Evolutionary conservation across 2,113 vertebrate species (phyloP).

Genomic region (Leucopternis melanops): DNA sequence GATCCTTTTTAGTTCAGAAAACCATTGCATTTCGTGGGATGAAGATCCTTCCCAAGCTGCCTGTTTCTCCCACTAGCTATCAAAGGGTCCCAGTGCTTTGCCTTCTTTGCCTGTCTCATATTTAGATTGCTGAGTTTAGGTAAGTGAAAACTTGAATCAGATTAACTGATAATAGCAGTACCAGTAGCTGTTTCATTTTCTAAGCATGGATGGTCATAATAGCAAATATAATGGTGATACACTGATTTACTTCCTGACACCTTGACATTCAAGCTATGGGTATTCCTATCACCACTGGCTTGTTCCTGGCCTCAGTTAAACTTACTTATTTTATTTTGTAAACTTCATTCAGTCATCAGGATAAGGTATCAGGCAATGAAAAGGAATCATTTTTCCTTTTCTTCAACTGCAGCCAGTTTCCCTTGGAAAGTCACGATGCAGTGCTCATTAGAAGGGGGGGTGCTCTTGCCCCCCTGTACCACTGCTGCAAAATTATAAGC

Average conservation of each 20-base stretch:
- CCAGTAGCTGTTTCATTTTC: not conserved
- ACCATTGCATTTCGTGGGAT: not conserved
- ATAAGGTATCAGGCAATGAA: not conserved
- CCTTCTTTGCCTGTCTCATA: not conserved
- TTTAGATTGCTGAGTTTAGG: not conserved
- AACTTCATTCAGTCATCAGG: not conserved
- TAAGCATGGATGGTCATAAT: rapidly evolving
- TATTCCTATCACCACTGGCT: not conserved
- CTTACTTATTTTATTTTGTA: not conserved
- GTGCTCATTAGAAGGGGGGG: no score
- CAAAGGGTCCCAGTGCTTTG: not conserved
- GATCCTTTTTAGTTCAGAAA: not conserved
- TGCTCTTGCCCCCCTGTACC: not conserved
- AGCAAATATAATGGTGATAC: not conserved
- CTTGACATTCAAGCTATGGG: no score
- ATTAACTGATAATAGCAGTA: not conserved
- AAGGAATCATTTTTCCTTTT: not conserved
- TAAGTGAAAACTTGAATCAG: not conserved
- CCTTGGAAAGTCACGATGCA: not conserved
- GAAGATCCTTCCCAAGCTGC: not conserved
- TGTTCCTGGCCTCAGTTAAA: not conserved
- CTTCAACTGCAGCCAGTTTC: not conserved
- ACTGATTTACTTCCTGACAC: not conserved
- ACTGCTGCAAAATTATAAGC: not conserved
- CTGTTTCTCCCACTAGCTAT: not conserved